Conservation (phyloP, 1,140 invertebrate species). For the Trichogramma pretiosum region DNA sequence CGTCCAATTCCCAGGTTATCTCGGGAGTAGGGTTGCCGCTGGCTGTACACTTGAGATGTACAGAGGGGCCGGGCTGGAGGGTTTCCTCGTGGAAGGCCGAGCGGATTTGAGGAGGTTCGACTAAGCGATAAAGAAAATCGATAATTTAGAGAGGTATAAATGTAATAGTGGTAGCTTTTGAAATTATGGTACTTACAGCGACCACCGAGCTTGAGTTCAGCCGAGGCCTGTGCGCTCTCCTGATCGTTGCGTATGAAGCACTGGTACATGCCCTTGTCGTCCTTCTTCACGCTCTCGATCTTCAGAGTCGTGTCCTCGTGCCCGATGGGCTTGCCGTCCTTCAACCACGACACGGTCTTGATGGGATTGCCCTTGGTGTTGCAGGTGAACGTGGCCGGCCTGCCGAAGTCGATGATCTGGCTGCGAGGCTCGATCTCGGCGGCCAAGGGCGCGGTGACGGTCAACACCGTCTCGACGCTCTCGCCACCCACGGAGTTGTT, state of each 20-base stretch:
- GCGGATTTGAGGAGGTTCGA: constrained; percentile 79
- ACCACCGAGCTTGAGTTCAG: constrained; percentile 86
- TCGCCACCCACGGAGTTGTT: constrained; percentile 90
- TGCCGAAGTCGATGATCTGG: constrained; percentile 86
- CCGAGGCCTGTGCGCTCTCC: constrained; percentile 85
- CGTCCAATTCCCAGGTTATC: constrained; percentile 90
- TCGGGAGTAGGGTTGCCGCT: constrained; percentile 89
- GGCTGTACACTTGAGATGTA: constrained; percentile 73
- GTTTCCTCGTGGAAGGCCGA: constrained; percentile 80
- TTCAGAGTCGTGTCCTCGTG: constrained; percentile 69
- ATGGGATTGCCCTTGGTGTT: constrained; percentile 84
- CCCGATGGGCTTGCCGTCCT: constrained; percentile 77
- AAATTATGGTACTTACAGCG: constrained; percentile 59
- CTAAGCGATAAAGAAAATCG: constrained; percentile 40
- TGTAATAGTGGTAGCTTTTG: too few relatives aligned
- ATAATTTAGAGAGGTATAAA: too few relatives aligned
- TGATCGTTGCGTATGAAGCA: constrained; percentile 91
- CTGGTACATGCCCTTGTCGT: constrained; percentile 96
- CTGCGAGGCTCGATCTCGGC: constrained; percentile 80
- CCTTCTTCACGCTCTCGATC: constrained; percentile 83
- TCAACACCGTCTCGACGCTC: constrained; percentile 84
- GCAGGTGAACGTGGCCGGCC: constrained; percentile 82
- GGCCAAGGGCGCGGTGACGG: constrained; percentile 81
- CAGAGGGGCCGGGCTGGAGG: constrained; percentile 74
- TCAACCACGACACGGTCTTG: constrained; percentile 82